These are phyloP conservation scores for Hyla sarda DNA, from an alignment of 2,113 vertebrate genomes.

Conservation along the genomic window DNA sequence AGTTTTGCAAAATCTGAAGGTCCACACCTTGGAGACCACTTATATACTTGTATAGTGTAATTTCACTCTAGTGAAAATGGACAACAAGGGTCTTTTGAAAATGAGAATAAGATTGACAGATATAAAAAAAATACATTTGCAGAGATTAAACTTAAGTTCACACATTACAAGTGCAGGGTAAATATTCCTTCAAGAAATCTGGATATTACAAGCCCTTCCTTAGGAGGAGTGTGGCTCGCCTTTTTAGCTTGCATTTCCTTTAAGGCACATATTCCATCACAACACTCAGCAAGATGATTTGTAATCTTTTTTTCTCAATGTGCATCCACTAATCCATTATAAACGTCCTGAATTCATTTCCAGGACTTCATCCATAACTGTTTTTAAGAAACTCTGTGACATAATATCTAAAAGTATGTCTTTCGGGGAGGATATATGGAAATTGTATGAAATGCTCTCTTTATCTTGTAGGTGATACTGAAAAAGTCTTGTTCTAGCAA, in stretches of 20 bases:
- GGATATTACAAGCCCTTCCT: not conserved
- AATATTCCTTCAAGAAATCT: not conserved
- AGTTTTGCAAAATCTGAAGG: no score
- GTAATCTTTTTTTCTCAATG: slow-evolving; percentile 45
- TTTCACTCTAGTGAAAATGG: not conserved
- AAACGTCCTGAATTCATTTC: not conserved
- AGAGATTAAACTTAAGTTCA: not conserved
- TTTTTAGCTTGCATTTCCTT: not conserved
- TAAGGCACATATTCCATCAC: slow-evolving; percentile 20
- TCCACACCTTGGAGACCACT: no score
- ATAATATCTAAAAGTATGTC: not conserved
- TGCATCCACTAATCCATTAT: slow-evolving; percentile 27
- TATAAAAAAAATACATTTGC: not conserved
- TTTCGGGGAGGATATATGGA: slow-evolving; percentile 44
- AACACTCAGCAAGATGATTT: slow-evolving; percentile 37
- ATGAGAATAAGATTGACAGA: not conserved
- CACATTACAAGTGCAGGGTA: not conserved
- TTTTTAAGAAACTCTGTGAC: slow-evolving; percentile 38
- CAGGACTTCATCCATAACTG: fast-evolving
- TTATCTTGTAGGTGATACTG: slow-evolving; percentile 11
- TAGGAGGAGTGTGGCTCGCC: no score
- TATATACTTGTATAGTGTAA: no score
- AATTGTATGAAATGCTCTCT: slow-evolving; percentile 39
- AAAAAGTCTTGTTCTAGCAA: slow-evolving; percentile 40
- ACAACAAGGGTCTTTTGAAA: not conserved